Evolutionary conservation across 2,888 invertebrate species (phyloP), one percentile per base, ranked within the genome.

Genomic region (Drosophila flavopinicola): DNA sequence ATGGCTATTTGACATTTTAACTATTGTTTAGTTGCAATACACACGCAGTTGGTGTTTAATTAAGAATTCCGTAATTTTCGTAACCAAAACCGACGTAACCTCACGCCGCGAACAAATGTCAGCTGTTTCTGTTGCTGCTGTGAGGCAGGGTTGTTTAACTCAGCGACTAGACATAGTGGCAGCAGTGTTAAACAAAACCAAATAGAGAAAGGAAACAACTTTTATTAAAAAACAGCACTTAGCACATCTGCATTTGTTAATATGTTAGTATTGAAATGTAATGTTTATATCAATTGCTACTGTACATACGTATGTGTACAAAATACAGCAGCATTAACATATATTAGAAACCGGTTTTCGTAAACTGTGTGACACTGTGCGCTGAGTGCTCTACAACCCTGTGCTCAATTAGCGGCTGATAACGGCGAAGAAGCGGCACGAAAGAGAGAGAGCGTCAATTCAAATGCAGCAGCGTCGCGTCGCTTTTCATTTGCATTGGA

Each of bases 1-100:
- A 83, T 94, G 92, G 5, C 91, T 93, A 86, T 95, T 94, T 0
- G 96, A 95, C 96, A 96, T 96, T 88, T 64, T 38, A 15, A 2
- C 90, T 93, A 85, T 94, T 94, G 0, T 96, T 95, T 95, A 96
- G 96, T 88, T 59, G 0, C 60, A 44, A 54, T 35, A 1, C 9
- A 32, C 13, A 17, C 13, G n/a, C 24, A 37, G 24, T 17, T 58
- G 3, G n/a, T 29, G 7, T 37, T 44, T 37, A 42, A 54, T 48
- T 32, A 11, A 32, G 6, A 65, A 39, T 29, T 57, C 49, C 24
- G 20, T 27, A 61, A 30, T 59, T 57, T 63, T 51, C 42, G 33
- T 41, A 53, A 64, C 38, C 35, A 51, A 29, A 61, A 41, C 5
- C 58, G 75, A 79, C 85, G 82, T 78, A 78, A 78, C 68, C 54